Evolutionary conservation across 2,113 vertebrate species (phyloP).

Genomic region (Corythoichthys haematopterus): DNA sequence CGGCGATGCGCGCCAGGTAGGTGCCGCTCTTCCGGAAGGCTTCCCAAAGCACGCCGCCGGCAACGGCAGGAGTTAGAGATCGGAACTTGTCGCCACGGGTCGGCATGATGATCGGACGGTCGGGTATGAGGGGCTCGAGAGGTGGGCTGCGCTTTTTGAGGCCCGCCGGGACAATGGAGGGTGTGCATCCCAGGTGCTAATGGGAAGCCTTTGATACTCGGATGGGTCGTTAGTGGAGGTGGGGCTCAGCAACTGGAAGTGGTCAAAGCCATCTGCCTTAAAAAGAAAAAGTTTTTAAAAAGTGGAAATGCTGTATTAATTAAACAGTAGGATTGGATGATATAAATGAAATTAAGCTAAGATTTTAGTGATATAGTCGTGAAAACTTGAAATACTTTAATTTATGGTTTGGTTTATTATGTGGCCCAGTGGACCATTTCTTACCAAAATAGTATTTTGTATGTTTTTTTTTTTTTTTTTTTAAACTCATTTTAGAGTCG

Average conservation of each 20-base stretch:
- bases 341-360: too few species aligned
- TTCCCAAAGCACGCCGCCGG: background rate
- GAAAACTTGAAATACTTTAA: too few species aligned
- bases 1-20: conserved; percentile 8
- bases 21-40: background rate
- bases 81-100: background rate
- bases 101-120: background rate
- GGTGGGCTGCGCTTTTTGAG: background rate
- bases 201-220: background rate
- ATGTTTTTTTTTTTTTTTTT: too few species aligned
- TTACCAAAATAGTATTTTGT: too few species aligned
- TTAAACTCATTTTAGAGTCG: too few species aligned
- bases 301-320: background rate
- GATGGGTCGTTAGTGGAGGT: background rate
- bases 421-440: too few species aligned
- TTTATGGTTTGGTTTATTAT: too few species aligned
- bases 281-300: background rate
- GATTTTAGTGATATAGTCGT: too few species aligned
- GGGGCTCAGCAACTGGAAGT: background rate
- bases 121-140: background rate
- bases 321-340: too few species aligned
- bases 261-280: background rate
- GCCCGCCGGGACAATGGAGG: background rate
- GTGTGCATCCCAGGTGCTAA: background rate
- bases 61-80: background rate